Base-by-base conservation (phyloP, 2,113 vertebrate genomes). In the Eulacestoma nigropectus region DNA sequence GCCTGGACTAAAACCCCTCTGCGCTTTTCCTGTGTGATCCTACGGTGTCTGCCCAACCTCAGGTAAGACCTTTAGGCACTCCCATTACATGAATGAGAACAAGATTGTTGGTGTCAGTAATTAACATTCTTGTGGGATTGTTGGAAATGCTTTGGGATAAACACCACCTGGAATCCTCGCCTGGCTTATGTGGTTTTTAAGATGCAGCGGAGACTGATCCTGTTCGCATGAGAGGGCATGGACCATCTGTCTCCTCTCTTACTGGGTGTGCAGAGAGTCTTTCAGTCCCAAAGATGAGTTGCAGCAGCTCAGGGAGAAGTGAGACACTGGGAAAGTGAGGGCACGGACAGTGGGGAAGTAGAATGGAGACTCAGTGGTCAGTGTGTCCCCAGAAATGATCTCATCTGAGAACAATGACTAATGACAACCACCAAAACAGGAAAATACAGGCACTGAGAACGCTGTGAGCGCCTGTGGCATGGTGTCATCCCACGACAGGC, bases 101-200 rank as follows among this genome's bases (percentile, higher is more conserved):
- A 95, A 87, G 86, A 95, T 96, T 94, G 81, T 73, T 94, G 87
- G 84, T 96, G 91, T 95, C 84, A 91, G 91, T 91, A 91, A 97
- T 97, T 96, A 97, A 95, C 95, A 89, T 96, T 96, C 91, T 89
- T 95, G 93, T 96, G 95, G 93, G 81, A 93, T 85, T 95, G 81
- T 73, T 96, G 95, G 93, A 85, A 93, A 35, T 83, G 87, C 89
- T 96, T 94, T 94, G 89, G 94, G 93, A 93, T 96, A 96, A 96
- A 95, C 74, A 94, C 62, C 78, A 89, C 94, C 89, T 95, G 93
- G 91, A 94, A 97, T 89, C 44, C 72, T 95, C 0, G 4, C 41
- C 77, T 91, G 87, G 89, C 33, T 94, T 76, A 17, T 68, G 87
- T 76, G 87, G 81, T 82, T 95, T 95, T 79, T 62, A 83, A 84